Conservation (phyloP, 2,113 vertebrate species). For the Brienomyrus brachyistius region DNA sequence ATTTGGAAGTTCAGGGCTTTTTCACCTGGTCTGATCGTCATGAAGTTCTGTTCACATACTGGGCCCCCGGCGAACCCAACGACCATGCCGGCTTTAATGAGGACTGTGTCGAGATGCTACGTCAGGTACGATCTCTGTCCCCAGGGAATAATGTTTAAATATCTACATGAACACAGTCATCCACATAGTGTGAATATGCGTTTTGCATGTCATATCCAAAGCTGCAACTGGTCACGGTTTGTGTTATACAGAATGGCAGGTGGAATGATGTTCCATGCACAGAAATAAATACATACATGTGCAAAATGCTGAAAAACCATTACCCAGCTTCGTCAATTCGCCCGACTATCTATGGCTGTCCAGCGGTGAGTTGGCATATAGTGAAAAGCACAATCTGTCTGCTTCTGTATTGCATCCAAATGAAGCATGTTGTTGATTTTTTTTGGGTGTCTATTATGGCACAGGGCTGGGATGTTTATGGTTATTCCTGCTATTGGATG, state of each 20-base stretch:
- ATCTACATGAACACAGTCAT: not conserved
- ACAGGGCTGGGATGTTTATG: constrained; percentile 65
- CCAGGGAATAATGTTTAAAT: not conserved
- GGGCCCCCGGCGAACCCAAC: constrained; percentile 65
- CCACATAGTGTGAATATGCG: not conserved
- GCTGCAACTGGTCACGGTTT: not conserved
- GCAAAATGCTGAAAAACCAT: constrained; percentile 61
- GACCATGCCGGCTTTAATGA: constrained; percentile 56
- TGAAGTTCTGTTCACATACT: constrained; percentile 56
- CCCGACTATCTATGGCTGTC: constrained; percentile 60
- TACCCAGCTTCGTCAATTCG: constrained; percentile 56
- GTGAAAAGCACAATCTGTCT: not conserved
- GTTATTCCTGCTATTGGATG: constrained; percentile 64
- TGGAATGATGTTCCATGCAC: constrained; percentile 63
- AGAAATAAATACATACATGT: constrained; percentile 61
- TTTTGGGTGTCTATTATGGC: not conserved
- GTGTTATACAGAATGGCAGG: constrained; percentile 49
- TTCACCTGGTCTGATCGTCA: constrained; percentile 58
- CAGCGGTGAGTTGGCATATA: constrained; percentile 43
- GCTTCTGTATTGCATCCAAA: not conserved
- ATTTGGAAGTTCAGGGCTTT: constrained; percentile 43
- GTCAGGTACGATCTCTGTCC: constrained; percentile 37
- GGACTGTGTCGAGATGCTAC: constrained; percentile 62
- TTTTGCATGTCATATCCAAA: not conserved
- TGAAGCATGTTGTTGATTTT: not conserved